Evolutionary conservation across 2,888 invertebrate genomes (phyloP), one percentile per base, ranked within the genome.

Genomic region (Cyrtodaria siliqua): DNA sequence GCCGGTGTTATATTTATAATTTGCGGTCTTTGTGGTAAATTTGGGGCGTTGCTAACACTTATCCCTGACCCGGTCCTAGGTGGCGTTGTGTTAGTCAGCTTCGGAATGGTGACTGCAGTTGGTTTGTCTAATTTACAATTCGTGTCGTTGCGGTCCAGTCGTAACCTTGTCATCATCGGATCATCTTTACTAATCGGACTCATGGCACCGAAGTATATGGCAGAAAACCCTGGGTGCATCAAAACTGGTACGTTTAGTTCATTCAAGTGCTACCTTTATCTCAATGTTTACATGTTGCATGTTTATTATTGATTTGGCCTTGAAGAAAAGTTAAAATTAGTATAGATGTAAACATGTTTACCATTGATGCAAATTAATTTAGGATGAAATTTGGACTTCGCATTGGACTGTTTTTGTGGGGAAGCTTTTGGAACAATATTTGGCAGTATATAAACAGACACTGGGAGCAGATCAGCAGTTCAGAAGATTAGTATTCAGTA

Each of bases 161-260:
- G 97, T 59, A 98, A 98, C 94, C 94, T 97, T 61, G 97, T 82
- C 92, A 97, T 97, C 84, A 94, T 97, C 47, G 97, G 97, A 18
- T 95, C 97, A 86, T 97, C 97, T 1, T 94, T 97, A 75, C 96
- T 98, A 93, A 96, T 97, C 86, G 97, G 97, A 1, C 92, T 97
- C 93, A 95, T 93, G 84, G 79, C 93, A 1, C 92, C 92, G 0
- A 62, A 69, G 33, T 92, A 88, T 77, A 23, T 92, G 4, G 49
- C 68, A 4, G 60, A 72, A 3, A 69, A 87, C 61, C 84, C 86
- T 1, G 73, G 76, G 1, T 86, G 85, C 20, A 87, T 91, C 9
- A 70, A 87, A 3, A 90, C 90, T 69, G 89, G 91, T 91, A 33
- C 4, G 4, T 33, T 12, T 12, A 33, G 6, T 33, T 33, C 12